Evolutionary conservation across 2,888 invertebrate genomes (phyloP).

Genomic region (Lasiommata megera): DNA sequence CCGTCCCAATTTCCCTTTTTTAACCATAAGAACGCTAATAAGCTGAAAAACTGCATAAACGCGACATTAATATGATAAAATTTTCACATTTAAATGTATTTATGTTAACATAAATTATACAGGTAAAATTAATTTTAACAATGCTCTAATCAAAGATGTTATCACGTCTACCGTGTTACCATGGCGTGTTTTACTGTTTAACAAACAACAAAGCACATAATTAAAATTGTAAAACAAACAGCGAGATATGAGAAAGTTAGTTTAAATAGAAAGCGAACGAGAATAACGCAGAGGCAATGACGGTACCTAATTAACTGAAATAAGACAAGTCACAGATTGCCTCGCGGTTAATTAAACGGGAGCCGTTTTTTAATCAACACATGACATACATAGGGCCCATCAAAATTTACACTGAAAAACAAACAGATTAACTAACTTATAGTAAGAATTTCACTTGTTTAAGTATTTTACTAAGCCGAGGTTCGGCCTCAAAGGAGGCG

Average conservation of each 20-base stretch:
- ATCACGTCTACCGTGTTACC: constrained; percentile 2
- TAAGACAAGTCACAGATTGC: constrained; percentile 49
- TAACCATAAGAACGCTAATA: too few relatives aligned
- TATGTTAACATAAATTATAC: neutral
- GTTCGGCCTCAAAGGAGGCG: too few relatives aligned
- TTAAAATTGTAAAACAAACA: constrained; percentile 28
- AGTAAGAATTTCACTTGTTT: too few relatives aligned
- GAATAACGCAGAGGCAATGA: constrained; percentile 24
- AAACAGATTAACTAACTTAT: too few relatives aligned
- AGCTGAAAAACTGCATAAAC: too few relatives aligned
- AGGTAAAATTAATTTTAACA: constrained; percentile 8
- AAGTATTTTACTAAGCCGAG: too few relatives aligned
- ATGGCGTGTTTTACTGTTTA: constrained; percentile 12
- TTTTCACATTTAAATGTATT: too few relatives aligned
- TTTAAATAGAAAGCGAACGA: constrained; percentile 28
- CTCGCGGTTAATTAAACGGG: constrained; percentile 59
- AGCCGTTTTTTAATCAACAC: constrained; percentile 41
- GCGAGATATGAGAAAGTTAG: constrained; percentile 29
- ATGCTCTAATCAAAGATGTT: constrained; percentile 15
- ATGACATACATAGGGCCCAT: constrained; percentile 7
- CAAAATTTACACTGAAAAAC: too few relatives aligned
- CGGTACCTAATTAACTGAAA: constrained; percentile 38
- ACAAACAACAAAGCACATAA: constrained; percentile 21
- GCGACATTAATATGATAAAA: too few relatives aligned
- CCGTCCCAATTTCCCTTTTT: too few relatives aligned